Evolutionary conservation across 2,797 vertebrate genomes (phyloP), one percentile per base, ranked within the genome.

Genomic region (Catamblyrhynchus diadema): DNA sequence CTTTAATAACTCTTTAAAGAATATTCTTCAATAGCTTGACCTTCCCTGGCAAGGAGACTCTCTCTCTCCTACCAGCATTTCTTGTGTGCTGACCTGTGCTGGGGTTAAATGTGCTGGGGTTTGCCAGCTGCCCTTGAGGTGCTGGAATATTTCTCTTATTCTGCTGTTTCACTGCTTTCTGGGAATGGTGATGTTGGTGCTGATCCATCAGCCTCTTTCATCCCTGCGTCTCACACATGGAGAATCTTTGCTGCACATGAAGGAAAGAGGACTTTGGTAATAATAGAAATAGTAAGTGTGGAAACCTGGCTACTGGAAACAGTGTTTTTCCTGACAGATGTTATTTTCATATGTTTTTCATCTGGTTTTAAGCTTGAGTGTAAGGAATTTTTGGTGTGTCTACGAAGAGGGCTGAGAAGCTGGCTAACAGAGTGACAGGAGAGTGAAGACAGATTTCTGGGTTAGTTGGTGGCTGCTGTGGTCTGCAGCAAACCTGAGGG

Each of bases 401-500:
- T 91, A 27, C 0, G 0, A 81, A 70, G 62, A 86, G 62, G 69
- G 60, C 73, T 57, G 80, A 70, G 73, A 44, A 94, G 66, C 70
- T 88, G 81, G 61, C 73, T 75, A n/a, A 41, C 56, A 69, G 53
- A 88, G 82, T 66, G 70, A 48, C 60, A 88, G 67, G 24, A 86
- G 78, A 93, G 64, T 62, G 81, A 86, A 88, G 73, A 95, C 77
- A 79, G 85, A 84, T 91, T 87, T 80, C 61, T 93, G 92, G 61
- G 71, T 57, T 86, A 28, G 59, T 6, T 93, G 86, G 81, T 94
- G 41, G 39, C 91, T 74, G 39, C 94, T 86, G 61, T 77, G 70
- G 47, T 67, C 78, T 86, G 88, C 82, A 92, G 88, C 91, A 72
- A 90, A 87, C 85, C 89, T 91, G 82, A 64, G 88, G 90, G 93